Evolutionary conservation across 2,113 vertebrate species (phyloP), one percentile per base, ranked within the genome.

Genomic region (Sialia sialis): DNA sequence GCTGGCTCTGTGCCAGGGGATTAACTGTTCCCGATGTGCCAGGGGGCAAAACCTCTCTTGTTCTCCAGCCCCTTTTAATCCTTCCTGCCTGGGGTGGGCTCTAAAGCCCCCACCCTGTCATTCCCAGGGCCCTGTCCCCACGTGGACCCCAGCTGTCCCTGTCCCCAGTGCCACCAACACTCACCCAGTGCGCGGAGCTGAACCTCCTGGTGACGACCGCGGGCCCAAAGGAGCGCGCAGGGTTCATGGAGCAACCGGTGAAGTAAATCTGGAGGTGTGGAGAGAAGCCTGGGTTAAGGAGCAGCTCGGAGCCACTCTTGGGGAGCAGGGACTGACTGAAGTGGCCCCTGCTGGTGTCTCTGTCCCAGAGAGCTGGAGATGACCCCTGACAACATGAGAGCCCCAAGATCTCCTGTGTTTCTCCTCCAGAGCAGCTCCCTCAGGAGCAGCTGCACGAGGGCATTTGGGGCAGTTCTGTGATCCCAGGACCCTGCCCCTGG

Each of bases 161-260:
- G 49, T 76, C 38, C 52, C 62, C 54, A 27, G 38, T 8, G 54
- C 63, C 72, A 52, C 34, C 67, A 41, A 4, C 16, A 4, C 85
- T 98, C 92, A 98, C 98, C 98, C 98, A 98, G 7, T 98, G 98
- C 0, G 92, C 76, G 0, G 92, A 2, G 82, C 72, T 97, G 97
- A 98, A 98, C 76, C 74, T 95, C 29, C 93, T 97, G 90, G 97
- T 96, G 77, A 98, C 12, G 6, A 98, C 98, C 0, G 98, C 98
- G 0, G 98, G 98, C 11, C 97, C 98, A 0, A 98, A 97, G 56
- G 98, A 98, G 16, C 98, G 96, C 19, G 98, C 98, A 5, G 98
- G 98, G 34, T 98, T 98, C 98, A 98, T 98, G 95, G 98, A 98
- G 87, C 98, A 98, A 87, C 98, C 98, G 0, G 98, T 98, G 96